Evolutionary conservation across 2,797 vertebrate genomes (phyloP).

Genomic region (Sus cebifrons): DNA sequence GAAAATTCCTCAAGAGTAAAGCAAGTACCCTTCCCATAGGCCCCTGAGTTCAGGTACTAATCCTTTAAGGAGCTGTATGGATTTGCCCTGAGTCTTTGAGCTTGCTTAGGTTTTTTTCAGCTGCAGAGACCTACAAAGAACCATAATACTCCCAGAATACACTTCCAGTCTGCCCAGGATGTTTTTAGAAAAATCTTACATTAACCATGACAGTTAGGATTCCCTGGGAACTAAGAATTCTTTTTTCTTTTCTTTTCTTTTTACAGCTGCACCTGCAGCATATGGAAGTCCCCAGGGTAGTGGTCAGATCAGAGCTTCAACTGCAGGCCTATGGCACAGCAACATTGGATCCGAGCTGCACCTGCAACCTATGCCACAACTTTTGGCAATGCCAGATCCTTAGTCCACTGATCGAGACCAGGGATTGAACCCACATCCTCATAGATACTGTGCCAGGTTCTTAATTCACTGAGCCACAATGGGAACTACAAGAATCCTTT

Average conservation of each 20-base stretch:
- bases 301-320: too few relatives aligned
- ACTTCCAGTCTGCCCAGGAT: not conserved
- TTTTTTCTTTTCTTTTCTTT: not conserved
- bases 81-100: constrained; percentile 1
- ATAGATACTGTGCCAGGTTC: too few relatives aligned
- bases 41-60: not conserved
- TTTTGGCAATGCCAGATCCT: too few relatives aligned
- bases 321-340: too few relatives aligned
- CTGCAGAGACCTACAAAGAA: not conserved
- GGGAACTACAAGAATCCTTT: too few relatives aligned
- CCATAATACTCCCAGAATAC: not conserved
- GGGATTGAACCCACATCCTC: too few relatives aligned
- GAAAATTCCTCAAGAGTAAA: not conserved
- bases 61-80: not conserved
- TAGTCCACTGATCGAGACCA: too few relatives aligned
- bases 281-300: too few relatives aligned
- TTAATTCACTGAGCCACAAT: too few relatives aligned
- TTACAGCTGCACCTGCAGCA: too few relatives aligned
- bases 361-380: too few relatives aligned
- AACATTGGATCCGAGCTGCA: too few relatives aligned
- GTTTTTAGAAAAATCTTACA: not conserved
- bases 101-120: not conserved
- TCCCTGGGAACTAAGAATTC: not conserved
- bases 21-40: not conserved
- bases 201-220: not conserved